Base-by-base conservation (phyloP, 1,140 invertebrate genomes). In the Ceratitis capitata region DNA sequence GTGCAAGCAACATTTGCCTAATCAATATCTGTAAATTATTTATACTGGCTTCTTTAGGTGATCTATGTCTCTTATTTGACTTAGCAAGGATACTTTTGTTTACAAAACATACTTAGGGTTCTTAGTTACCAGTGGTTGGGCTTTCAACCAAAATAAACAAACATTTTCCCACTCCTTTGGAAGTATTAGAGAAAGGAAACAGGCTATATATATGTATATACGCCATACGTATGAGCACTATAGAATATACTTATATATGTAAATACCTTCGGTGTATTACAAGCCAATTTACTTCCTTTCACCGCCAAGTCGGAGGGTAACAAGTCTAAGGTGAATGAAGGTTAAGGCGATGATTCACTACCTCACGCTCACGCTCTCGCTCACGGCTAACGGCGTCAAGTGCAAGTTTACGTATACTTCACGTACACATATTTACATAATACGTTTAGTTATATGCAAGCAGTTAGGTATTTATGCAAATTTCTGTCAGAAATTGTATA, bases 301-400 rank as follows among this genome's bases (percentile, higher is more conserved):
- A 45, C 2, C 23, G 23, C 6, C 39, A n/a, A n/a, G n/a, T n/a
- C n/a, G n/a, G n/a, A n/a, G n/a, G n/a, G n/a, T n/a, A n/a, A n/a
- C n/a, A n/a, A n/a, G n/a, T n/a, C n/a, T n/a, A n/a, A n/a, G 32
- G 69, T 2, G 10, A 45, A 45, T 42, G 69, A 78, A 78, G 69
- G 42, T 78, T 78, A 78, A 78, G 69, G 69, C 45, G 23, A 78
- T 78, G n/a, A n/a, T n/a, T n/a, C n/a, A n/a, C n/a, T n/a, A n/a
- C n/a, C n/a, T n/a, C n/a, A n/a, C n/a, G n/a, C n/a, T n/a, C n/a
- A n/a, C n/a, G n/a, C n/a, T n/a, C n/a, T 45, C 69, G 45, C 32
- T 78, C 69, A 78, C 6, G n/a, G 69, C 69, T 78, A 78, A n/a
- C 12, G n/a, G 19, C 69, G 9, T 78, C 69, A 78, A 78, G 69